These are phyloP conservation scores for Atherinomorus stipes DNA, from an alignment of 2,113 vertebrate species.

Conservation along the genomic window DNA sequence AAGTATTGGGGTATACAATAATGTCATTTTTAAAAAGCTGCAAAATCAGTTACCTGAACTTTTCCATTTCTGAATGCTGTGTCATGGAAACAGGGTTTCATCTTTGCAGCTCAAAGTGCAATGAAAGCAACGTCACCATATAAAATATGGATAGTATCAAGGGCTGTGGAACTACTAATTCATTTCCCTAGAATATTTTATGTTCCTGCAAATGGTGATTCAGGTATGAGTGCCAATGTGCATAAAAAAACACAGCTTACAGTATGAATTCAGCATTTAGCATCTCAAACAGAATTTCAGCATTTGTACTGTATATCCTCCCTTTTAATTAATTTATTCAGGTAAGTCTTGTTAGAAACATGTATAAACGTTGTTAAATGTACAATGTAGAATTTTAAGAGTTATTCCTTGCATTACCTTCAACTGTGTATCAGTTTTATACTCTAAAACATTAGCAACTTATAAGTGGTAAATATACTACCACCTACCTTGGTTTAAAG, in stretches of 20 bases:
- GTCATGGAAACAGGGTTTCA: background rate
- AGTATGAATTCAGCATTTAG: background rate
- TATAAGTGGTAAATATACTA: too few species aligned
- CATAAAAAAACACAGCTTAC: background rate
- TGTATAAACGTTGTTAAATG: too few species aligned
- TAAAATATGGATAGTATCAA: conserved; percentile 18
- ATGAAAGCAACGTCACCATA: background rate
- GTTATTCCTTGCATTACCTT: too few species aligned
- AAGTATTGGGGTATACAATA: background rate
- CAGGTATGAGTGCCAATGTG: background rate
- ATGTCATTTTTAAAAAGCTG: background rate
- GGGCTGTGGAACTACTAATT: background rate
- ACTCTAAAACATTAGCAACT: too few species aligned
- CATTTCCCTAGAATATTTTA: background rate
- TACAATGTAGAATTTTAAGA: too few species aligned
- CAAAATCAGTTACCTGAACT: background rate
- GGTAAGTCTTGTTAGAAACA: background rate
- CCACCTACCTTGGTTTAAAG: too few species aligned
- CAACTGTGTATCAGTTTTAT: too few species aligned
- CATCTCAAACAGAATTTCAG: background rate
- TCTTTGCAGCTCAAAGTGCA: background rate
- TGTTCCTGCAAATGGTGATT: conserved; percentile 1
- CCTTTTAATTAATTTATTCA: background rate
- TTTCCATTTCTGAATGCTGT: background rate
- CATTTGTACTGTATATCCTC: background rate